phyloP scores from a whole-genome alignment of 2,888 invertebrate genomes.

The Gerris lacustris region DNA sequence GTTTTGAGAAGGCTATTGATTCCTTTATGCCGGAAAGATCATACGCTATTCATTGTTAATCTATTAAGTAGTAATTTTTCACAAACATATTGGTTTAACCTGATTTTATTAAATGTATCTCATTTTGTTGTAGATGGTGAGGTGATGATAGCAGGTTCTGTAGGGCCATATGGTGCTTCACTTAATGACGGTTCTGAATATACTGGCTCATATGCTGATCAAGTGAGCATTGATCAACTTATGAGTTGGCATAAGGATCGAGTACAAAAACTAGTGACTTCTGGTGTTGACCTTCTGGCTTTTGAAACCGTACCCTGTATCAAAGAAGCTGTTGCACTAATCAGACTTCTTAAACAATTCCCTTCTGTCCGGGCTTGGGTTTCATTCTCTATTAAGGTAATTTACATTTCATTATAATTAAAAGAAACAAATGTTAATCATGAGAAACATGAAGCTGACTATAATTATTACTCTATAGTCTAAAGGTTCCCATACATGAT shows the following conservation, averaged over 20 bases:
- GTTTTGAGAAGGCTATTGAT: no score
- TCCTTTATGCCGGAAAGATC: no score
- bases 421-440: no score
- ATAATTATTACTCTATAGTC: no score
- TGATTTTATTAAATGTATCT: background rate
- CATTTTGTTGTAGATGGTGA: conserved; percentile 11
- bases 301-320: conserved; percentile 85
- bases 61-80: no score
- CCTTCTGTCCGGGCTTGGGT: conserved; percentile 74
- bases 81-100: no score
- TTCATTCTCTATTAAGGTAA: conserved; percentile 75
- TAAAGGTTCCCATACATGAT: no score
- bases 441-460: no score
- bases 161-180: conserved; percentile 86
- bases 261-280: conserved; percentile 62
- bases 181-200: conserved; percentile 87
- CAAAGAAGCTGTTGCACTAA: conserved; percentile 68
- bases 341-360: conserved; percentile 64
- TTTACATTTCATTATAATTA: conserved; percentile 14
- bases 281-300: conserved; percentile 73
- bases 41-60: no score
- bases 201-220: conserved; percentile 66
- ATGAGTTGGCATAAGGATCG: conserved; percentile 73
- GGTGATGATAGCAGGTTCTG: conserved; percentile 64
- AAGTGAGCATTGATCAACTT: conserved; percentile 52